These are phyloP conservation scores for Mesopsocus fuscifrons DNA, from an alignment of 2,888 invertebrate genomes.

Conservation along the genomic window DNA sequence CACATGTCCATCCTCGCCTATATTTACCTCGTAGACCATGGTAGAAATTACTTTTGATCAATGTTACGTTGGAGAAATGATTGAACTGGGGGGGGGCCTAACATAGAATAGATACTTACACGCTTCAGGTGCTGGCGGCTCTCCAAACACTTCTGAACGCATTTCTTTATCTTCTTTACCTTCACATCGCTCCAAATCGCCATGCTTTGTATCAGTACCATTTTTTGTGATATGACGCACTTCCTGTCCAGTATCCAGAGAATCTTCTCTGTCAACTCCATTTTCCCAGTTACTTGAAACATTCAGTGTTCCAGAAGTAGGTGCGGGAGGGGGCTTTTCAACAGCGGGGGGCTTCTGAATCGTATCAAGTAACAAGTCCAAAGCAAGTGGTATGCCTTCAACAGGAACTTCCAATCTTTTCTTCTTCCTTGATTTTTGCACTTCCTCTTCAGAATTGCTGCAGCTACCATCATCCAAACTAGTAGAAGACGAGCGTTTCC, in stretches of 20 bases:
- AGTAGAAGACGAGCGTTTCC: slow-evolving; percentile 13
- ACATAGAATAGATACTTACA: slow-evolving; percentile 11
- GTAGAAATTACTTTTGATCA: no score
- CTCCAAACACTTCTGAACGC: slow-evolving; percentile 16
- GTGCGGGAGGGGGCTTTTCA: no score
- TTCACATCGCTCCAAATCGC: slow-evolving; percentile 20
- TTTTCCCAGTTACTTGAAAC: not conserved
- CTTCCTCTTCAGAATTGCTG: slow-evolving; percentile 18
- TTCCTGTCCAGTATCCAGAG: not conserved
- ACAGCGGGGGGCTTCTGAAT: slow-evolving; percentile 9
- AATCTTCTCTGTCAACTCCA: not conserved
- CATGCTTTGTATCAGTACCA: slow-evolving; percentile 16
- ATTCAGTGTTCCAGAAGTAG: not conserved
- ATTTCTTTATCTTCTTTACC: slow-evolving; percentile 25
- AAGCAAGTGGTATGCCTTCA: not conserved
- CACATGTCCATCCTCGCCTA: no score
- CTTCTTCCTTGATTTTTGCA: slow-evolving; percentile 22
- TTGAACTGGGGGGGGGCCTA: no score
- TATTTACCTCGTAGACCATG: no score
- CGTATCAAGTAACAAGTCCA: slow-evolving; percentile 2
- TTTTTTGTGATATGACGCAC: slow-evolving; percentile 18
- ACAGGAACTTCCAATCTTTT: slow-evolving; percentile 18
- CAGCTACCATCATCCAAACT: slow-evolving; percentile 13
- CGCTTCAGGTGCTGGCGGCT: slow-evolving; percentile 16
- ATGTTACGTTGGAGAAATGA: no score